Percentiles rank a stretch among this genome's conserved stretches.
These are phyloP conservation scores for Acrobasis suavella DNA, from an alignment of 2,888 invertebrate genomes.

Conservation along the genomic window DNA sequence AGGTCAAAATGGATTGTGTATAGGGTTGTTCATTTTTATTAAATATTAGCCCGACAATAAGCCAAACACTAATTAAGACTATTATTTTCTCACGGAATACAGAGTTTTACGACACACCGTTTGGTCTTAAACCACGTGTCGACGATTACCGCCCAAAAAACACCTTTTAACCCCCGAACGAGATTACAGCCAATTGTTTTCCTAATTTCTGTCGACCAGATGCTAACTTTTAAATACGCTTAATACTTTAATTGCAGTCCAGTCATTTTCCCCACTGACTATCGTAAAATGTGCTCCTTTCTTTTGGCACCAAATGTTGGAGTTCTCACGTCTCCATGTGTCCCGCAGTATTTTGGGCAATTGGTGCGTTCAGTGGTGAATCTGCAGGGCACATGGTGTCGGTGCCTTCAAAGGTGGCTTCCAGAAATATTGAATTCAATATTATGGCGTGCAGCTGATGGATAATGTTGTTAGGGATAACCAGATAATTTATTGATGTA, in stretches of 20 bases:
- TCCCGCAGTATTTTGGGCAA: conserved; percentile 73
- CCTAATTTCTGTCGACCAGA: conserved; percentile 39
- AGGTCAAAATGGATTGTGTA: too few species aligned
- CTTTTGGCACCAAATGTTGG: conserved; percentile 59
- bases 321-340: conserved; percentile 74
- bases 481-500: conserved; percentile 23
- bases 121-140: background rate
- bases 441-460: conserved; percentile 27
- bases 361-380: conserved; percentile 47
- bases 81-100: conserved; percentile 1
- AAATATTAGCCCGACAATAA: background rate
- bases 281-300: conserved; percentile 57
- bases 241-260: conserved; percentile 26
- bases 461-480: conserved; percentile 15
- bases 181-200: conserved; percentile 27
- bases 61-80: background rate
- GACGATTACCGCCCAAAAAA: background rate
- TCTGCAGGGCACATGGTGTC: conserved; percentile 74
- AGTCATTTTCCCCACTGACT: conserved; percentile 25
- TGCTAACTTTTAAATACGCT: conserved; percentile 34
- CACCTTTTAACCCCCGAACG: background rate
- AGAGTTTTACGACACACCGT: background rate
- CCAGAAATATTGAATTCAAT: conserved; percentile 57
- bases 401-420: conserved; percentile 62
- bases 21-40: too few species aligned